phyloP scores from a whole-genome alignment of 2,113 vertebrate genomes.

The Brienomyrus brachyistius region DNA sequence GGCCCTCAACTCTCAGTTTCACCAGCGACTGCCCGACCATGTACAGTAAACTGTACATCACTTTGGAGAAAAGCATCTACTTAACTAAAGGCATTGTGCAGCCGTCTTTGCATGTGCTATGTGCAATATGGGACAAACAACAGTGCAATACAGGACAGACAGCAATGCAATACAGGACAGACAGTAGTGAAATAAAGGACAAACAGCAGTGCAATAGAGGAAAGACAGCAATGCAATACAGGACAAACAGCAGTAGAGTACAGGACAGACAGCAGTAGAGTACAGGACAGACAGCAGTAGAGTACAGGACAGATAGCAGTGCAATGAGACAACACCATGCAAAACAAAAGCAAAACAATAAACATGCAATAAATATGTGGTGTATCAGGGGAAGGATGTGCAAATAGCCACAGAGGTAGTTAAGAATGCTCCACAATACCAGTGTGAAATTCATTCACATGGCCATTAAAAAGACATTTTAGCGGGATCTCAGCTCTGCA shows the following conservation, averaged over 20 bases:
- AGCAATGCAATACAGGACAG: no score
- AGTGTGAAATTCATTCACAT: neutral
- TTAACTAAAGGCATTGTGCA: neutral
- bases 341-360: neutral
- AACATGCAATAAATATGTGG: neutral
- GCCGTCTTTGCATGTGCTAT: neutral
- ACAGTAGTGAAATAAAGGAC: no score
- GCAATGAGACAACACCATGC: neutral
- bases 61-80: neutral
- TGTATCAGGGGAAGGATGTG: neutral
- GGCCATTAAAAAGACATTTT: neutral
- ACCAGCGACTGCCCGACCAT: neutral
- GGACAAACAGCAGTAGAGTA: no score
- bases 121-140: no score
- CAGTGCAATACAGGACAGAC: no score
- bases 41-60: neutral
- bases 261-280: no score
- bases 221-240: no score
- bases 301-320: neutral
- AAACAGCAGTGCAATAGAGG: no score
- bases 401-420: neutral
- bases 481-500: neutral
- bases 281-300: no score
- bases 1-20: neutral
- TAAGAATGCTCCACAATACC: neutral